A percentile compares a stretch with the other conserved stretches of the same genome.
Conservation (phyloP, 2,888 invertebrate species). For the Phlogophora meticulosa region DNA sequence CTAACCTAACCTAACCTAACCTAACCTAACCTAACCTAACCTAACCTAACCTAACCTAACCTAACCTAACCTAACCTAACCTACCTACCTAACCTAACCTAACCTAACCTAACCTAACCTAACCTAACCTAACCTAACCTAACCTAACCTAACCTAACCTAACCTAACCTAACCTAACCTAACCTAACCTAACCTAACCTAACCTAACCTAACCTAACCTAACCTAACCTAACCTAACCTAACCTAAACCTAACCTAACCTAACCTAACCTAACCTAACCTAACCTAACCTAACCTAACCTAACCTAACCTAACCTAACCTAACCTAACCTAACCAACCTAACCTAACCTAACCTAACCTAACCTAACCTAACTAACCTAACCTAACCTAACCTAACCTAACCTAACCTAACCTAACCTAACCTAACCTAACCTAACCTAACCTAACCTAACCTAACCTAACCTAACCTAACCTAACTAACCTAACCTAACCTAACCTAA, state of each 20-base stretch:
- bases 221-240: constrained; percentile 31
- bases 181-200: constrained; percentile 22
- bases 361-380: too few relatives aligned
- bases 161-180: constrained; percentile 39
- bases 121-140: constrained; percentile 10
- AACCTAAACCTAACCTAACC: too few relatives aligned
- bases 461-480: constrained; percentile 8
- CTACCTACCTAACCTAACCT: constrained; percentile 12
- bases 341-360: too few relatives aligned
- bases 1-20: constrained; percentile 35
- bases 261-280: too few relatives aligned
- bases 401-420: too few relatives aligned
- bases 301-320: too few relatives aligned
- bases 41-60: constrained; percentile 44
- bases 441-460: too few relatives aligned
- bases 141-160: constrained; percentile 30
- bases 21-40: constrained; percentile 36
- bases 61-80: constrained; percentile 24
- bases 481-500: constrained; percentile 3
- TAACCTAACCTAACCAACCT: too few relatives aligned
- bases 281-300: too few relatives aligned
- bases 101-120: constrained; percentile 14
- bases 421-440: too few relatives aligned
- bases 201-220: constrained; percentile 31
- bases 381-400: too few relatives aligned